Evolutionary conservation across 2,888 invertebrate genomes (phyloP).

Genomic region (Bedellia somnulentella): DNA sequence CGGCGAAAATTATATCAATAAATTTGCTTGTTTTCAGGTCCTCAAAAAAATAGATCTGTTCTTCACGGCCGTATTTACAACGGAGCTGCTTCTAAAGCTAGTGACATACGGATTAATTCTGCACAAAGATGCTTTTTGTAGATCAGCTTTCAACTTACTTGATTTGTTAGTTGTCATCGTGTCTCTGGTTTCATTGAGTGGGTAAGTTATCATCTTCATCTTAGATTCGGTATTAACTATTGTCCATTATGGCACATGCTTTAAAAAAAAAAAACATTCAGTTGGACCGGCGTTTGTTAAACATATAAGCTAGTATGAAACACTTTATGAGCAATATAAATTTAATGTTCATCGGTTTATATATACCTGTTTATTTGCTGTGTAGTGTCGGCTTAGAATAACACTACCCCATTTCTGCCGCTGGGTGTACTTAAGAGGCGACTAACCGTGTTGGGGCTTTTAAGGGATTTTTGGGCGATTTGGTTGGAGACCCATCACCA

Average conservation of each 20-base stretch:
- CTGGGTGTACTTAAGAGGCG: no score
- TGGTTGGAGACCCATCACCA: no score
- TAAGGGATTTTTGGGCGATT: no score
- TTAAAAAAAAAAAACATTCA: no score
- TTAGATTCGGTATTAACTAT: no score
- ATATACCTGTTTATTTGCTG: constrained; percentile 6
- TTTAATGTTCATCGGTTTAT: background rate
- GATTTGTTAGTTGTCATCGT: constrained; percentile 97
- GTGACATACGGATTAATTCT: constrained; percentile 94
- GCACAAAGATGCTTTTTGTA: constrained; percentile 97
- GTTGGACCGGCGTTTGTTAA: no score
- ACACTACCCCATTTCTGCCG: no score
- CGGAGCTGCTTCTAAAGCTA: constrained; percentile 92
- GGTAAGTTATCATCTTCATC: constrained; percentile 29
- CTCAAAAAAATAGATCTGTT: constrained; percentile 93
- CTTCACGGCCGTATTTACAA: constrained; percentile 96
- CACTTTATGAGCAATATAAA: background rate
- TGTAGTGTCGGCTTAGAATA: no score
- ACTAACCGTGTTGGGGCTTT: no score
- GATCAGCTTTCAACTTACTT: constrained; percentile 96
- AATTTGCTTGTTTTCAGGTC: constrained; percentile 67
- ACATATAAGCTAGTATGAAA: no score
- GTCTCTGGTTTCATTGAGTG: constrained; percentile 90
- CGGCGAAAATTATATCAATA: no score
- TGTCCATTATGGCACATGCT: no score